Evolutionary conservation across 2,888 invertebrate genomes (phyloP), one percentile per base, ranked within the genome.

Genomic region (Andricus curvator): DNA sequence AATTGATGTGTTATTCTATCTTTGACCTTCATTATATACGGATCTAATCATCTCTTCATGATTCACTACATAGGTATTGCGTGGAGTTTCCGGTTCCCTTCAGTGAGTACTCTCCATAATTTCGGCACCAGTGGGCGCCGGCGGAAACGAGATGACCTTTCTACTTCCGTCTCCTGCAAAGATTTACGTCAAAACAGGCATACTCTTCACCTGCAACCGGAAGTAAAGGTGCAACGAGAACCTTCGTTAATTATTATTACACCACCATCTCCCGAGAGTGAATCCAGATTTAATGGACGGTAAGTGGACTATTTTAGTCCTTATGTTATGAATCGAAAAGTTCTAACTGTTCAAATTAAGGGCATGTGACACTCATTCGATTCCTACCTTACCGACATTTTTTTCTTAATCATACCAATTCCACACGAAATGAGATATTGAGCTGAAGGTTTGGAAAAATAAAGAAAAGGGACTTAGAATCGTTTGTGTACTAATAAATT

Each of bases 11-110:
- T 15, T 17, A 15, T 48, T 48, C 17, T 3, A 17, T 48, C 48
- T 17, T 48, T 48, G 15, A 48, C 48, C 48, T 48, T 4, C 2
- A 48, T 17, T 15, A 48, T 48, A 17, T 4, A 48, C 4, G 48
- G 48, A 48, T 60, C 3, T 60, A 74, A 74, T 56, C 1, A 74
- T 33, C 33, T 74, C 78, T 79, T 67, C 17, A 74, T 74, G 74
- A 56, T 56, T 56, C 74, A 74, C 33, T 74, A 33, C 82, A 9
- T 37, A 91, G 91, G 91, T 79, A 91, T 91, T 89, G 88, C 91
- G 87, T 91, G 91, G 91, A 91, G 90, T 83, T 91, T 91, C 84
- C 88, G 91, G 78, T 91, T 91, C 79, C 91, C 91, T 66, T 91
- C 91, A 80, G 88, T 90, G 89, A 88, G 86, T 48, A 86, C 90